Base-by-base conservation (phyloP, 23 tunicate species). In the Trididemnum nubilum region DNA sequence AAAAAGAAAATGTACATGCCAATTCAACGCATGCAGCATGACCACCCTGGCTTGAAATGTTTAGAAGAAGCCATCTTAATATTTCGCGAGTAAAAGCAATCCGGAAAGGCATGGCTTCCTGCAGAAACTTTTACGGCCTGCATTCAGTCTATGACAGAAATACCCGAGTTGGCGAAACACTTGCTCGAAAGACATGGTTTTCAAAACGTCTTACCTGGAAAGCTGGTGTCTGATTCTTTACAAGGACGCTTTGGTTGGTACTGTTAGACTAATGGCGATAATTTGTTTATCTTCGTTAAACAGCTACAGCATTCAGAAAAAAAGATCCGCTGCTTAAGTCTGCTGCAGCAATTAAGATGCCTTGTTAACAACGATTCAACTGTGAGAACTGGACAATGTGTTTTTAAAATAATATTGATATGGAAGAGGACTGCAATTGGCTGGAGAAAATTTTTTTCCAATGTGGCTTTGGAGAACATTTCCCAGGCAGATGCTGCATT, bases 391-490 rank as follows among this genome's bases (percentile, higher is more conserved):
- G 9, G 54, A 44, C 54, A 44, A 44, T 44, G 54, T 7, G 54
- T 15, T 31, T n/a, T 5, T 7, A 21, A 5, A 67, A 19, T 63
- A 28, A 63, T 63, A 18, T 15, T 31, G 37, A 67, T 67, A 26
- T 24, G 26, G 67, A 24, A 61, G 67, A 24, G n/a, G 67, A 61
- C n/a, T 61, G 28, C n/a, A 22, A 12, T 44, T 44, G 54, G 54
- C 12, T 44, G 54, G 54, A 44, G 15, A 15, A 44, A 44, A 44
- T 44, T 44, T 44, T n/a, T 44, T 44, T 44, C 54, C 9, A 44
- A 15, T 44, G 18, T 67, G 74, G 33, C 74, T 30, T 67, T 67
- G 37, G 78, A 73, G 9, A 58, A 39, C 39, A 21, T 73, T 21
- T 39, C 57, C 5, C 33, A 73, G 5, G 3, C 30, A 22, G 78